phyloP scores from a whole-genome alignment of 1,140 invertebrate genomes.

The Orius laevigatus region DNA sequence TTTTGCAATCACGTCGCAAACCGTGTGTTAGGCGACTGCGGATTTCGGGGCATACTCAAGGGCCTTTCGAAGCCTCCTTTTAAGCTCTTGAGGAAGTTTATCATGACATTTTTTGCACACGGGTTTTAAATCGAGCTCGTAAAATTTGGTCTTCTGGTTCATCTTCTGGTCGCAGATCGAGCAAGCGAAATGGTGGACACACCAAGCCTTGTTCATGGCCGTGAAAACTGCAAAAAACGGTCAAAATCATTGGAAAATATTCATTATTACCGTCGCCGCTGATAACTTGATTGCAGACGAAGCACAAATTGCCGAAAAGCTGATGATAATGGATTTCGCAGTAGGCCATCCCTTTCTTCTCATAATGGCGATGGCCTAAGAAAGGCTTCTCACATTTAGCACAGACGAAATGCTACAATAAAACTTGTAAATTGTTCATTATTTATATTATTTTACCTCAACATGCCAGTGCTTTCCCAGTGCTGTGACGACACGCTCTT shows the following conservation, averaged over 20 bases:
- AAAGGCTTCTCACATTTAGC: conserved; percentile 99
- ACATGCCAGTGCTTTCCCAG: conserved; percentile 99
- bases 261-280: conserved; percentile 94
- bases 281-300: conserved; percentile 97
- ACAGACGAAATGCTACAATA: conserved; percentile 87
- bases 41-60: conserved; percentile 36
- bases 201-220: conserved; percentile 99
- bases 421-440: not conserved
- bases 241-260: conserved; percentile 20
- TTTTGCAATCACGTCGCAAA: conserved; percentile 3
- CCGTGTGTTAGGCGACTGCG: conserved; percentile 5
- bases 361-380: conserved; percentile 95
- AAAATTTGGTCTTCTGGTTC: conserved; percentile 98
- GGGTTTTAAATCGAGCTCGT: conserved; percentile 95
- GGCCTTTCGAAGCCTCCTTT: conserved; percentile 65
- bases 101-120: conserved; percentile 99
- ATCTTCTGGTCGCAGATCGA: conserved; percentile 93
- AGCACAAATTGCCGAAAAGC: conserved; percentile 96
- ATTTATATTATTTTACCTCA: conserved; percentile 39
- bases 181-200: conserved; percentile 97
- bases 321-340: conserved; percentile 99
- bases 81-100: conserved; percentile 84
- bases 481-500: conserved; percentile 91
- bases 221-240: conserved; percentile 71
- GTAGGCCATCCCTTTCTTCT: conserved; percentile 96